Percentiles rank a stretch among this genome's conserved stretches.
phyloP scores from a whole-genome alignment of 2,797 vertebrate species.

The Neopelma chrysocephalum region DNA sequence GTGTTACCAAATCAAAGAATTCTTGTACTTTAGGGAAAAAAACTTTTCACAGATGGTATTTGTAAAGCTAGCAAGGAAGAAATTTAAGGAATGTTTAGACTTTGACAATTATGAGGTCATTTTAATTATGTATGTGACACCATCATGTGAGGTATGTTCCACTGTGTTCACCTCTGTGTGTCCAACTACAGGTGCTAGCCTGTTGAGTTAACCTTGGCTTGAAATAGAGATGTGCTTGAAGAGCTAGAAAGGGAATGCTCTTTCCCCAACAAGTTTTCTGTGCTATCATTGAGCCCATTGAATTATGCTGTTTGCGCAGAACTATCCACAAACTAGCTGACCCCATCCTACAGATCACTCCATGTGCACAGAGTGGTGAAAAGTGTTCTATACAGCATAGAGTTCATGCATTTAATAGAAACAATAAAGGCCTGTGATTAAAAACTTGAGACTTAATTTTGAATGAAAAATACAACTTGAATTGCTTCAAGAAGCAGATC shows the following conservation, averaged over 20 bases:
- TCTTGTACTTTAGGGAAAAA: background rate
- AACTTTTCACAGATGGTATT: background rate
- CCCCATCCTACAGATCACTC: fast-evolving
- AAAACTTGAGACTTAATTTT: background rate
- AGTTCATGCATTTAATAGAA: background rate
- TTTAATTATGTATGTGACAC: background rate
- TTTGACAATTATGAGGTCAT: background rate
- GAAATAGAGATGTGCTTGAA: background rate
- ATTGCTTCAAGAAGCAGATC: background rate
- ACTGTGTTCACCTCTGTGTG: background rate
- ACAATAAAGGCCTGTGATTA: background rate
- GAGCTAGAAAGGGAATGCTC: background rate
- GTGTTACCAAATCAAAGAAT: background rate
- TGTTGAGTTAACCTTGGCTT: background rate
- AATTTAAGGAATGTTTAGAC: background rate
- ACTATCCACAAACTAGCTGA: background rate
- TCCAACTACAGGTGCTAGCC: background rate
- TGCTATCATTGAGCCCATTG: background rate
- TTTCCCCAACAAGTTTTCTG: background rate
- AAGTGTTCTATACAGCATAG: background rate
- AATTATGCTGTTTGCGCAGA: background rate
- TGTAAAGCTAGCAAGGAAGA: background rate
- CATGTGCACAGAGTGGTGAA: background rate
- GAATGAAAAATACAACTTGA: background rate
- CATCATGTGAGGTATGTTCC: fast-evolving